Evolutionary conservation across 2,113 vertebrate genomes (phyloP), one percentile per base, ranked within the genome.

Genomic region (Camarhynchus parvulus): DNA sequence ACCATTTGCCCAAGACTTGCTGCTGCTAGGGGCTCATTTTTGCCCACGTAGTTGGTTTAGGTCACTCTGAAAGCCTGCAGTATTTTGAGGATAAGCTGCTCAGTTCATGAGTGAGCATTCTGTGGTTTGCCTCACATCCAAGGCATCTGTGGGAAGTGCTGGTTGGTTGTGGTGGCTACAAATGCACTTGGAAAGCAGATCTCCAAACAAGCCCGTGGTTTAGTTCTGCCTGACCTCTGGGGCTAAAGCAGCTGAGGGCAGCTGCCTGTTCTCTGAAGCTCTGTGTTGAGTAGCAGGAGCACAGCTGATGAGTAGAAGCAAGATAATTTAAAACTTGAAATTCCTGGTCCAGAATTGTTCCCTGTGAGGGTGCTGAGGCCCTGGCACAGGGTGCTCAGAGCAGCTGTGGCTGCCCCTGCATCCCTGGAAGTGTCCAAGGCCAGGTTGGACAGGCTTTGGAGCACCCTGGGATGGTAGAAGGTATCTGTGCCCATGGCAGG

Each of bases 401-500:
- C 1, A 61, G 55, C 41, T 41, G 70, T 4, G 69, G 55, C 39
- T 67, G 67, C 21, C 22, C 31, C 59, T 63, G 42, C 2, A 33
- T 62, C 55, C n/a, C 63, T 83, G 55, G 17, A 0, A 28, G 31
- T 62, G 47, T 3, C 4, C 16, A 4, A 39, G 23, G 19, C 8
- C 33, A 24, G 46, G 39, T 0, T 90, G 87, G 46, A 22, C 7
- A 7, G 7, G 30, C 13, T 16, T 68, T 30, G 53, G 70, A 62
- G 39, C 55, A 55, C 0, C 17, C 62, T 76, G n/a, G 21, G 17
- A 0, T 0, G 2, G 15, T 35, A 31, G 47, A 2, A 35, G 11
- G 14, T 62, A 25, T 62, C 47, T n/a, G 17, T 76, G 11, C 11
- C 44, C 37, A 21, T 22, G 69, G 46, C 16, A 52, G 6, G 15